Percentiles rank a stretch among this genome's conserved stretches.
Conservation (phyloP, 2,113 vertebrate species). For the Leptodactylus fuscus region DNA sequence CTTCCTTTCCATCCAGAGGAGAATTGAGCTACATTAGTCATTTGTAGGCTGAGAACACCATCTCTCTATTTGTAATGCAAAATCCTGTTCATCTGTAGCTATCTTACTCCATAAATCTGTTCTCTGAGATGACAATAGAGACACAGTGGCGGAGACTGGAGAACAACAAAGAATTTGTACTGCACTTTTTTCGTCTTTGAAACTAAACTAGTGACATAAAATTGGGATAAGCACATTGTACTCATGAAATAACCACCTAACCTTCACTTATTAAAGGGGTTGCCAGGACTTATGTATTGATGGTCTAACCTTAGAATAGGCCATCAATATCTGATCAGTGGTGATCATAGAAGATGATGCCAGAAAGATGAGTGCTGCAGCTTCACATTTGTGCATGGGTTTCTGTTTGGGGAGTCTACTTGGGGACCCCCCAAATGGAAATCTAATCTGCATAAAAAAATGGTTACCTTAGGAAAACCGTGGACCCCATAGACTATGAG, state of each 20-base stretch:
- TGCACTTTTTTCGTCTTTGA: background rate
- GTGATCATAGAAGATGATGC: too few relatives aligned
- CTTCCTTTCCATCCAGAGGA: background rate
- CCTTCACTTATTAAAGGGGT: background rate
- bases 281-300: too few relatives aligned
- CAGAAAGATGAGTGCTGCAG: too few relatives aligned
- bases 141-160: background rate
- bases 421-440: too few relatives aligned
- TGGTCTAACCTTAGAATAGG: too few relatives aligned
- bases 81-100: background rate
- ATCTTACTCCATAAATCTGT: background rate
- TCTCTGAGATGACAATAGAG: background rate
- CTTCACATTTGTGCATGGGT: too few relatives aligned
- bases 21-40: background rate
- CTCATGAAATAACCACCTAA: background rate
- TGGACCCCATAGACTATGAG: too few relatives aligned
- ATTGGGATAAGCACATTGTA: background rate
- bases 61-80: background rate
- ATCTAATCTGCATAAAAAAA: too few relatives aligned
- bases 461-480: too few relatives aligned
- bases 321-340: too few relatives aligned
- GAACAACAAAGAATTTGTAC: background rate
- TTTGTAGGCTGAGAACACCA: background rate
- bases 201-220: background rate
- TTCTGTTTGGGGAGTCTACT: too few relatives aligned